Conservation (phyloP, 1,140 invertebrate genomes). For the Arion vulgaris region DNA sequence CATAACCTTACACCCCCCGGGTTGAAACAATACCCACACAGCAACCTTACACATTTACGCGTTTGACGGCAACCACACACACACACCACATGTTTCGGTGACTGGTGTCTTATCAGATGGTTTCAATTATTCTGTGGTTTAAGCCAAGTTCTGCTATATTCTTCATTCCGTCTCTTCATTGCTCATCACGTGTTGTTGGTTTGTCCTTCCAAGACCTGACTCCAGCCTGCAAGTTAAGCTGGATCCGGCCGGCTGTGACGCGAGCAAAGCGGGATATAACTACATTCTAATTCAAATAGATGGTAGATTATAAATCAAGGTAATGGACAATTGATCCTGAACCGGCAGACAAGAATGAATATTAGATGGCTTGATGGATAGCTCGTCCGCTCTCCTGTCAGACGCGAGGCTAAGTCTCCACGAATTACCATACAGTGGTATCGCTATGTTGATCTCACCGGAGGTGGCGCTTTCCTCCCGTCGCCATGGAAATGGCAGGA, state of each 20-base stretch:
- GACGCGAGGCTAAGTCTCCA: conserved; percentile 8
- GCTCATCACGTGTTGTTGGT: neutral
- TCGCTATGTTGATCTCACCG: conserved; percentile 21
- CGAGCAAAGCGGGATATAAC: conserved; percentile 31
- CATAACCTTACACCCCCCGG: neutral
- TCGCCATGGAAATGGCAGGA: conserved; percentile 39
- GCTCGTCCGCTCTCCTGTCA: conserved; percentile 33
- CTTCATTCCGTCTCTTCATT: neutral
- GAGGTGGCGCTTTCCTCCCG: conserved; percentile 27
- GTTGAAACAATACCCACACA: too few species aligned
- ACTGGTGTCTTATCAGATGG: neutral
- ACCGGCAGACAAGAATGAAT: conserved; percentile 40
- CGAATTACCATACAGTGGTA: conserved; percentile 29
- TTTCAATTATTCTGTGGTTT: neutral
- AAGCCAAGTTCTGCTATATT: neutral
- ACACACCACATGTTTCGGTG: too few species aligned
- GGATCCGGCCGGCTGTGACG: neutral
- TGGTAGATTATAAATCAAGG: conserved; percentile 42
- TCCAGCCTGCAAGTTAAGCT: neutral
- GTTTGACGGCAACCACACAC: too few species aligned
- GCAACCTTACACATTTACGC: neutral
- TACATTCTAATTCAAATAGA: conserved; percentile 42
- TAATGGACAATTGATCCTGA: conserved; percentile 40
- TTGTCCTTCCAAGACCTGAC: neutral
- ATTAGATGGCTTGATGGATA: conserved; percentile 41